phyloP scores from a whole-genome alignment of 2,888 invertebrate genomes.

The Colletes collaris region DNA sequence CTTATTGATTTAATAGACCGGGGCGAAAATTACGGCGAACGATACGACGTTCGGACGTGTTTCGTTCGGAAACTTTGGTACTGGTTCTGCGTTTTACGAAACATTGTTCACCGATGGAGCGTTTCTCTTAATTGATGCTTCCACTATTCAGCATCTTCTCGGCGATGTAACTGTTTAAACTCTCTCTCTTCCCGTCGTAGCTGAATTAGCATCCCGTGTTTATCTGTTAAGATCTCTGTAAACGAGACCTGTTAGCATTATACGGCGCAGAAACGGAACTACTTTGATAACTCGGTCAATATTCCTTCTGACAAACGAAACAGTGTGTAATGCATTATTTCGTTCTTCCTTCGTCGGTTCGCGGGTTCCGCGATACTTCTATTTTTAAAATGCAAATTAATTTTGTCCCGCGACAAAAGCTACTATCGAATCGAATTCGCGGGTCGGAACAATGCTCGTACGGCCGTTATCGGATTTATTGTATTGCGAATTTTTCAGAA shows the following conservation, averaged over 20 bases:
- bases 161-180: not conserved
- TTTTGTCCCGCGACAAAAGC: no score
- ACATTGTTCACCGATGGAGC: no score
- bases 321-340: no score
- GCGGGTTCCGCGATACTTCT: no score
- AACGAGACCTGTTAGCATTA: not conserved
- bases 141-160: not conserved
- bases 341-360: no score
- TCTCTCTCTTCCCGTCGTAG: not conserved
- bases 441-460: no score
- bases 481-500: no score
- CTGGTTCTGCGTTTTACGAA: no score
- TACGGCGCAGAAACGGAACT: not conserved
- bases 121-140: not conserved
- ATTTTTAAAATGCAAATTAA: no score
- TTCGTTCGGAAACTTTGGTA: not conserved
- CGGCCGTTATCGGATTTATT: no score
- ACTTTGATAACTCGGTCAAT: not conserved
- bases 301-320: no score
- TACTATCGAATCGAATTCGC: no score
- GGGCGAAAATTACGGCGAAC: not conserved
- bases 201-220: slow-evolving; percentile 7
- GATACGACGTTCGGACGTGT: not conserved
- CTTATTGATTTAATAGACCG: slow-evolving; percentile 24
- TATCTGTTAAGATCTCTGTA: not conserved